A percentile compares a stretch with the other conserved stretches of the same genome.
Conservation (phyloP, 2,113 vertebrate species). For the Tetraodon nigroviridis region DNA sequence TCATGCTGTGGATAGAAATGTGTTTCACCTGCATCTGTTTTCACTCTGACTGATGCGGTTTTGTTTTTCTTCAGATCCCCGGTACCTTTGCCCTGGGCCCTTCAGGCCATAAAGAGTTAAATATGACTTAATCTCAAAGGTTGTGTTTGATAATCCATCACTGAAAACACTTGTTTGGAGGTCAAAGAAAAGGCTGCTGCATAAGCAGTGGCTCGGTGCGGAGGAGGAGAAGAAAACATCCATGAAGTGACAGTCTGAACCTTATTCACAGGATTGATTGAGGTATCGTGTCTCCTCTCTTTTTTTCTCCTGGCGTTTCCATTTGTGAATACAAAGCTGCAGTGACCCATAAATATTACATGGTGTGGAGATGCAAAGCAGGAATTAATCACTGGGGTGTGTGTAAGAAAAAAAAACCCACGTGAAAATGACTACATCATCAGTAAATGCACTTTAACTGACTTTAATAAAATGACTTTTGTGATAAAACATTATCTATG, state of each 20-base stretch:
- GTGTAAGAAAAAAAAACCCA: no score
- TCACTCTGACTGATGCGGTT: slow-evolving; percentile 63
- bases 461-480: no score
- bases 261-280: slow-evolving; percentile 70
- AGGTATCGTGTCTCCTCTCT: slow-evolving; percentile 66
- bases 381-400: slow-evolving; percentile 75
- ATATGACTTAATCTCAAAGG: slow-evolving; percentile 50
- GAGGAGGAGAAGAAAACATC: slow-evolving; percentile 38
- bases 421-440: no score
- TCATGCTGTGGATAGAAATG: slow-evolving; percentile 44
- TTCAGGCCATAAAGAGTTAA: slow-evolving; percentile 37
- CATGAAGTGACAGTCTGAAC: slow-evolving; percentile 64
- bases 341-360: slow-evolving; percentile 80
- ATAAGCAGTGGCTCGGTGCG: slow-evolving; percentile 61
- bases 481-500: no score
- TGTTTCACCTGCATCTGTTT: slow-evolving; percentile 24
- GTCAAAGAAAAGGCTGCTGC: slow-evolving; percentile 67
- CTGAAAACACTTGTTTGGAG: slow-evolving; percentile 66
- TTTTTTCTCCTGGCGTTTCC: slow-evolving; percentile 67
- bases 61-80: slow-evolving; percentile 44
- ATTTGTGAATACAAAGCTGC: slow-evolving; percentile 76
- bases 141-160: slow-evolving; percentile 59
- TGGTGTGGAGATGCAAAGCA: slow-evolving; percentile 77
- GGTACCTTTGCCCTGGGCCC: slow-evolving; percentile 49
- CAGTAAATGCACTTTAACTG: no score